A percentile compares a stretch with the other conserved stretches of the same genome.
Conservation (phyloP, 2,888 invertebrate genomes). For the Gasteruption jaculator region DNA sequence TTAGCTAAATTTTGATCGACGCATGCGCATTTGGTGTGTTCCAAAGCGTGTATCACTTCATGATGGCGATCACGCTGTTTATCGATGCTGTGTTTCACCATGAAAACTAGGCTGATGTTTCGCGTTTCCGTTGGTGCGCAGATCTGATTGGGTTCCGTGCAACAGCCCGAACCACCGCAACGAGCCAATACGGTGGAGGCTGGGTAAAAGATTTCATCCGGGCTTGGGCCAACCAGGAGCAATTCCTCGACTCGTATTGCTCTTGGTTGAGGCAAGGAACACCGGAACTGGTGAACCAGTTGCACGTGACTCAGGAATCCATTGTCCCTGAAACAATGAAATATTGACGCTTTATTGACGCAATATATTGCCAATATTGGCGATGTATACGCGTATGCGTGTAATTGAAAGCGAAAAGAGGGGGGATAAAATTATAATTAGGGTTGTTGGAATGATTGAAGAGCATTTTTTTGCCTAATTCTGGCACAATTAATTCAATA, state of each 20-base stretch:
- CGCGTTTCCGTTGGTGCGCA: conserved; percentile 38
- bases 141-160: conserved; percentile 31
- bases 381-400: too few relatives aligned
- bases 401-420: too few relatives aligned
- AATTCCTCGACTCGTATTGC: conserved; percentile 39
- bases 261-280: conserved; percentile 38
- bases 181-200: conserved; percentile 40
- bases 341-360: neutral
- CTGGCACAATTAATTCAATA: too few relatives aligned
- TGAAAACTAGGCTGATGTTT: conserved; percentile 44
- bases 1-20: conserved; percentile 20
- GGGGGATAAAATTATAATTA: too few relatives aligned
- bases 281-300: conserved; percentile 38
- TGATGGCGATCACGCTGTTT: conserved; percentile 42
- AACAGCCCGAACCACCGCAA: conserved; percentile 44
- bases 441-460: too few relatives aligned
- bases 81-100: conserved; percentile 41
- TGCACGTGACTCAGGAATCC: conserved; percentile 41
- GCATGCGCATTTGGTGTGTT: conserved; percentile 41
- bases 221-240: conserved; percentile 35
- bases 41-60: conserved; percentile 39
- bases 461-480: too few relatives aligned
- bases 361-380: too few relatives aligned
- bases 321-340: conserved; percentile 30
- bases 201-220: conserved; percentile 43